Base-by-base conservation (phyloP, 2,113 vertebrate genomes). In the Chloropsis hardwickii region DNA sequence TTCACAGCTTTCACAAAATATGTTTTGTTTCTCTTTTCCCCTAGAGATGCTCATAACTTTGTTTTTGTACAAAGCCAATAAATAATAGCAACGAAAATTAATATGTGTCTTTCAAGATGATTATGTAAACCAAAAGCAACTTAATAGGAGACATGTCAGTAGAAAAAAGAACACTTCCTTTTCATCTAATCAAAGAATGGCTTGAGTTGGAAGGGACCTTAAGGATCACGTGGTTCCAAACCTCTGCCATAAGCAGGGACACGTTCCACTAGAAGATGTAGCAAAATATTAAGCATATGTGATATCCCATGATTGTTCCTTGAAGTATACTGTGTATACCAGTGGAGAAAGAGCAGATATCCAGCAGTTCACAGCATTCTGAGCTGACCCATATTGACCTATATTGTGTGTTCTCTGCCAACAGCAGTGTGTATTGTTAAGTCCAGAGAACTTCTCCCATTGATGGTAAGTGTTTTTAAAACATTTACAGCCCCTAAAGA, bases 81-180 rank as follows among this genome's bases (percentile, higher is more conserved):
- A 58, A 84, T 44, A 81, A 56, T 37, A 17, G 21, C 0, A 1
- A 61, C 42, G 67, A 54, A 45, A 83, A 61, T 28, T 33, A 81
- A n/a, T 51, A 29, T 0, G 0, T 1, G 0, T 69, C 17, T 57
- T 87, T 86, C 9, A 29, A 45, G 39, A 18, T 79, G 53, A 56
- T 24, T 64, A 21, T 81, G 17, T 73, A 62, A 76, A 80, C 53
- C 25, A 31, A 61, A 60, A 74, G 44, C 31, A 73, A 60, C 10
- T 22, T 81, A 33, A 9, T 37, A 69, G 45, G 48, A 82, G 73
- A 56, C 3, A 2, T 29, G 12, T 44, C n/a, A 76, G 6, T 57
- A 16, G 35, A 14, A 23, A 83, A 78, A 95, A 58, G 8, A 66
- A 9, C 15, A 47, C 11, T 22, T 76, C 17, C 22, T 31, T 31